phyloP scores from a whole-genome alignment of 2,113 vertebrate species.

The Mesocricetus auratus region DNA sequence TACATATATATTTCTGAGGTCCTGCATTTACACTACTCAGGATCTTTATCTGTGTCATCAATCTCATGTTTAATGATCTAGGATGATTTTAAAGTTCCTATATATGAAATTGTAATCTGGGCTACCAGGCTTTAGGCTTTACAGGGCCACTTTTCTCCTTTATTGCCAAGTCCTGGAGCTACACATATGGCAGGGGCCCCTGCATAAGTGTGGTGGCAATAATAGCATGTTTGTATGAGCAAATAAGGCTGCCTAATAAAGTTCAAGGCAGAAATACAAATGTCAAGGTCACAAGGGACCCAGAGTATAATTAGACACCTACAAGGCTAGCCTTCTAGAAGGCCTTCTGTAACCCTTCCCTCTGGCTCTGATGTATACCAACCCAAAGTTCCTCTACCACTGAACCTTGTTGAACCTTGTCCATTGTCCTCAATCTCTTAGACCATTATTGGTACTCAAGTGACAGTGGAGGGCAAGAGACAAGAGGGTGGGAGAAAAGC shows the following conservation, averaged over 20 bases:
- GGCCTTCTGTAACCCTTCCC: neutral
- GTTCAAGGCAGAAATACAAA: neutral
- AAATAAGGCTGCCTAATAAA: neutral
- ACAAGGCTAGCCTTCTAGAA: neutral
- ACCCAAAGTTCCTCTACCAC: neutral
- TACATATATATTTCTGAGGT: neutral
- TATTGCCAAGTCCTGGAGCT: neutral
- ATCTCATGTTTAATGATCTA: neutral
- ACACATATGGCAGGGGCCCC: accelerated
- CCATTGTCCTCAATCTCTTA: neutral
- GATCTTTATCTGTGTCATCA: neutral
- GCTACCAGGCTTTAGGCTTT: neutral
- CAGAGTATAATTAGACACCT: neutral
- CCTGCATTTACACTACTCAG: neutral
- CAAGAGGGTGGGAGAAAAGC: neutral
- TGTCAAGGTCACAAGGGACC: neutral
- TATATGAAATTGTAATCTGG: neutral
- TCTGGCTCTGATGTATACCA: neutral
- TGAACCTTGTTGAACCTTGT: neutral
- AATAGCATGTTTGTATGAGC: neutral
- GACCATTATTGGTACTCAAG: neutral
- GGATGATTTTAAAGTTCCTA: neutral
- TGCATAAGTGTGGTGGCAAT: neutral
- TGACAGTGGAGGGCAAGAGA: neutral
- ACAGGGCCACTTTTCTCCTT: neutral